Conservation (phyloP, 2,113 vertebrate genomes). For the Peromyscus maniculatus region DNA sequence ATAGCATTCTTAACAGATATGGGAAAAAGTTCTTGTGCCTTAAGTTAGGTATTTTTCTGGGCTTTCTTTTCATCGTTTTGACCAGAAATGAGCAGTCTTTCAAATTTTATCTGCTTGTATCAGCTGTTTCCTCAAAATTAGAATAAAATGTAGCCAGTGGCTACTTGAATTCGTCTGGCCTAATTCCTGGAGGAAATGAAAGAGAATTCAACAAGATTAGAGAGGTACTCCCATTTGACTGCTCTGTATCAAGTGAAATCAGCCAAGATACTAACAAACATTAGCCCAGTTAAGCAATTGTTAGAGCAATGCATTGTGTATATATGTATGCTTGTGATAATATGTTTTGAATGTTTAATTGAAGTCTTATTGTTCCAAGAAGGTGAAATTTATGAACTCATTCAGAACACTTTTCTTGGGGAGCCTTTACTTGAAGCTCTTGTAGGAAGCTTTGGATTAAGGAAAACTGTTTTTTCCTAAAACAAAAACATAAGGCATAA, state of each 20-base stretch:
- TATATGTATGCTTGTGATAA: background rate
- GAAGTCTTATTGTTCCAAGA: constrained; percentile 39
- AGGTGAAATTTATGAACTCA: constrained; percentile 41
- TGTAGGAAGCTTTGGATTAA: constrained; percentile 10
- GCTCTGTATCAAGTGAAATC: constrained; percentile 29
- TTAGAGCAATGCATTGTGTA: background rate
- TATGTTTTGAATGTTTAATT: background rate
- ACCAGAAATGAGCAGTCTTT: background rate
- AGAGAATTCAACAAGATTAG: constrained; percentile 48
- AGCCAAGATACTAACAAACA: constrained; percentile 18
- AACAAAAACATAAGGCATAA: background rate
- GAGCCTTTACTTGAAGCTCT: constrained; percentile 33
- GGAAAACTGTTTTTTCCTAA: background rate
- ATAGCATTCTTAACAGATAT: background rate
- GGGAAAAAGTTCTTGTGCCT: background rate
- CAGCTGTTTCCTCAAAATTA: constrained; percentile 57
- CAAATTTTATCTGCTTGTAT: constrained; percentile 48
- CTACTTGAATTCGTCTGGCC: constrained; percentile 1
- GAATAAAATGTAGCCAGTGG: background rate
- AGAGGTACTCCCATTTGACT: background rate
- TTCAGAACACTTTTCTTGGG: background rate
- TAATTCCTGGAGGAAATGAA: constrained; percentile 52
- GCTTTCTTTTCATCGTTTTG: background rate
- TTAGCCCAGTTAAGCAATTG: constrained; percentile 50
- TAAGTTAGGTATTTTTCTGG: background rate